These are phyloP conservation scores for Protonemura montana DNA, from an alignment of 2,888 invertebrate species.

Conservation along the genomic window DNA sequence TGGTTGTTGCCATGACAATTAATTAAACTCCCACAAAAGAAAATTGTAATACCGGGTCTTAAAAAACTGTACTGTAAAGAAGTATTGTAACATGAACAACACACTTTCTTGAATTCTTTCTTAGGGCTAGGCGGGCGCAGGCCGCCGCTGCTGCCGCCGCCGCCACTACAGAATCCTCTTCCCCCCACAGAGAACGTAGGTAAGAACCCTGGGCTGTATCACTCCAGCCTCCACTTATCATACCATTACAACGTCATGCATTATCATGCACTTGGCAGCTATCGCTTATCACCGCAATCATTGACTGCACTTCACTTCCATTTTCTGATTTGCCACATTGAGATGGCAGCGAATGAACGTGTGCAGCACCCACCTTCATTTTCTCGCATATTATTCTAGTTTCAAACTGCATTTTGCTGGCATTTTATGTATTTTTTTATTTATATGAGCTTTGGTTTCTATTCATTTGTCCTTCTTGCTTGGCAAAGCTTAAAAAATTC, in stretches of 20 bases:
- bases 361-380: neutral
- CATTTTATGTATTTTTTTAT: neutral
- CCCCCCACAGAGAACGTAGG: conserved; percentile 45
- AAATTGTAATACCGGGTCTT: too few species aligned
- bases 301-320: neutral
- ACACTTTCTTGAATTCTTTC: too few species aligned
- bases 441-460: neutral
- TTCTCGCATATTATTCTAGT: neutral
- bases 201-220: conserved; percentile 32
- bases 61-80: too few species aligned
- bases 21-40: too few species aligned
- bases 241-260: neutral
- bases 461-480: neutral
- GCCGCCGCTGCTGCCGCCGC: conserved; percentile 44
- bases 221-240: neutral
- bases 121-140: conserved; percentile 44
- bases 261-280: neutral
- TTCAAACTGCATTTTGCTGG: neutral
- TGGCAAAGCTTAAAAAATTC: neutral
- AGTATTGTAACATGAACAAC: too few species aligned
- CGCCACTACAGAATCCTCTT: conserved; percentile 40
- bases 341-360: neutral
- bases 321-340: neutral
- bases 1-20: too few species aligned
- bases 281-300: neutral